Evolutionary conservation across 1,140 invertebrate species (phyloP).

Genomic region (Parasteatoda tepidariorum): DNA sequence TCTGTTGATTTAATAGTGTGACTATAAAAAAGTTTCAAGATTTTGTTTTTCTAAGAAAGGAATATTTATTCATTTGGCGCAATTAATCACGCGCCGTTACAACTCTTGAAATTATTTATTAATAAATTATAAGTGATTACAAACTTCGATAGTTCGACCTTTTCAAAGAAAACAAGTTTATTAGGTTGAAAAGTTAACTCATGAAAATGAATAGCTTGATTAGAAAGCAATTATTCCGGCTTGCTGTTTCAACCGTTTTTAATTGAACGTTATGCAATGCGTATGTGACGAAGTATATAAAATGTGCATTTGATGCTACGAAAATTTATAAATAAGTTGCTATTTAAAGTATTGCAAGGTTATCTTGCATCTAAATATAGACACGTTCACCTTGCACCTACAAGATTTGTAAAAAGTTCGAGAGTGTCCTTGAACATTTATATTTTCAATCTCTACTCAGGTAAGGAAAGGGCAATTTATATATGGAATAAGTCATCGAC

Average conservation of each 20-base stretch:
- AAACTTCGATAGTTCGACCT: background rate
- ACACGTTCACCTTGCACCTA: constrained; percentile 37
- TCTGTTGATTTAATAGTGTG: too few species aligned
- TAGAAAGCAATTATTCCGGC: too few species aligned
- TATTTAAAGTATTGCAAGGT: constrained; percentile 33
- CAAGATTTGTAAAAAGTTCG: background rate
- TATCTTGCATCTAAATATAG: constrained; percentile 30
- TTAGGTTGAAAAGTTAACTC: background rate
- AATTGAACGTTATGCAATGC: background rate
- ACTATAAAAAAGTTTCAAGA: too few species aligned
- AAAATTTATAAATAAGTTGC: background rate
- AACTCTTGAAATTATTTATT: too few species aligned
- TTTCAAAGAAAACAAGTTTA: background rate
- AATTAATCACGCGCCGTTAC: too few species aligned
- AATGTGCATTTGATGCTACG: background rate
- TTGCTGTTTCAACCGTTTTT: background rate
- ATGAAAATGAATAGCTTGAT: too few species aligned
- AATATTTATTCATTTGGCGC: too few species aligned
- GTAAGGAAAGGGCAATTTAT: background rate
- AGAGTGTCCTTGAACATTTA: constrained; percentile 5
- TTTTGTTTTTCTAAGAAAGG: too few species aligned
- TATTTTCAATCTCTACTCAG: constrained; percentile 2
- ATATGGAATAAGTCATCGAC: constrained; percentile 17
- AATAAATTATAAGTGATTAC: too few species aligned
- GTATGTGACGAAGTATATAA: background rate